Percentiles rank a stretch among this genome's conserved stretches.
phyloP scores from a whole-genome alignment of 2,797 vertebrate species.

The Apogon talboti region DNA sequence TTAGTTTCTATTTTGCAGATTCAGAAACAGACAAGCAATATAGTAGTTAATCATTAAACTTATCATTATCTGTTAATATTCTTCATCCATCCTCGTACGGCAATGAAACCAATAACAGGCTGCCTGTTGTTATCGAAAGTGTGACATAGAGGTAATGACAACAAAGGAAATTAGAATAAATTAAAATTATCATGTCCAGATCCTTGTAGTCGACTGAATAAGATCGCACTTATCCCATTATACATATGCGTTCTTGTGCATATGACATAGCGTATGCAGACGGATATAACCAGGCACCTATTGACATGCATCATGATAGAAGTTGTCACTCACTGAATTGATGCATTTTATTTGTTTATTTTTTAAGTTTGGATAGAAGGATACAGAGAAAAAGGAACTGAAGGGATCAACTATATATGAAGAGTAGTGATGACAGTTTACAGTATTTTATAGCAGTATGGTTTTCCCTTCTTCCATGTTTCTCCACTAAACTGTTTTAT shows the following conservation, averaged over 20 bases:
- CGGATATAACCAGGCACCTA: constrained; percentile 2
- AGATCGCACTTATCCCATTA: constrained; percentile 43
- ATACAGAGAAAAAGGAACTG: too few relatives aligned
- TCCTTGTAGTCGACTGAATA: constrained; percentile 29
- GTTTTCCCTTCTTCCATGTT: too few relatives aligned
- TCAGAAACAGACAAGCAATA: constrained; percentile 17
- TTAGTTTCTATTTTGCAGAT: not conserved
- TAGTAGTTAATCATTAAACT: constrained; percentile 18
- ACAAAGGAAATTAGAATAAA: constrained; percentile 49
- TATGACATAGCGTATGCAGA: too few relatives aligned
- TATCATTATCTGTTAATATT: too few relatives aligned
- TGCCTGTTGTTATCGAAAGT: constrained; percentile 36
- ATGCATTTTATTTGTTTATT: too few relatives aligned
- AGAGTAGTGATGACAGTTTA: too few relatives aligned
- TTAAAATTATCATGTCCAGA: constrained; percentile 44
- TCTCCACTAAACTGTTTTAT: too few relatives aligned
- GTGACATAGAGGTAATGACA: constrained; percentile 38
- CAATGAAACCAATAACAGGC: constrained; percentile 9
- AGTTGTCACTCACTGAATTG: too few relatives aligned
- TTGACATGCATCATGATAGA: too few relatives aligned
- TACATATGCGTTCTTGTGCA: constrained; percentile 4
- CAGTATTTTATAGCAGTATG: too few relatives aligned
- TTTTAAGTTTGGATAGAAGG: too few relatives aligned
- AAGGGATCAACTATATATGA: too few relatives aligned
- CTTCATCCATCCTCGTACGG: constrained; percentile 4